phyloP scores from a whole-genome alignment of 2,113 vertebrate species.

The Cebidichthys violaceus region DNA sequence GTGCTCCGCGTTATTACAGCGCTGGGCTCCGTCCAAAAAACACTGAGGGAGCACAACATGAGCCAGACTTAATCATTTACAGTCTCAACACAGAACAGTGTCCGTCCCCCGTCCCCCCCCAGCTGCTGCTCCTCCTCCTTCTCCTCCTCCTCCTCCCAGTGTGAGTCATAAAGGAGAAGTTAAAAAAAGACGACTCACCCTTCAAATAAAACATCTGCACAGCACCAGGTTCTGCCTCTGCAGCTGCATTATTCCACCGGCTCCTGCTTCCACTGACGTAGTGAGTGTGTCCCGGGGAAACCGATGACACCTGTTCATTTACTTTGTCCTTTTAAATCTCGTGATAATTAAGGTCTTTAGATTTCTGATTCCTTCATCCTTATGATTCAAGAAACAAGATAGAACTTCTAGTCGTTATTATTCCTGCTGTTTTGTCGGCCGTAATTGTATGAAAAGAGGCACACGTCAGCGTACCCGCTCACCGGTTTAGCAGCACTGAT shows the following conservation, averaged over 20 bases:
- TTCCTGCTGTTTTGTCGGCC: too few species aligned
- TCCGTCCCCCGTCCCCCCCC: not conserved
- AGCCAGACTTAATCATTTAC: constrained; percentile 34
- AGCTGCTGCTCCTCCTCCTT: not conserved
- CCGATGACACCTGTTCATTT: not conserved
- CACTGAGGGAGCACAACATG: constrained; percentile 20
- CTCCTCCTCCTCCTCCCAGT: not conserved
- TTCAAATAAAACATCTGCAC: constrained; percentile 8
- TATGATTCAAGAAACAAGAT: not conserved
- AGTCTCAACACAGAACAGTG: constrained; percentile 23
- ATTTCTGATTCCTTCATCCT: not conserved
- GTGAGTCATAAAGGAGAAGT: constrained; percentile 20
- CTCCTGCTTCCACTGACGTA: not conserved
- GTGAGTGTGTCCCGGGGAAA: not conserved
- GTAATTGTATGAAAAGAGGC: too few species aligned
- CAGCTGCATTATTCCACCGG: constrained; percentile 4
- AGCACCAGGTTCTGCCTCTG: not conserved
- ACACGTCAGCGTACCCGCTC: not conserved
- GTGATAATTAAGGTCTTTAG: constrained; percentile 18
- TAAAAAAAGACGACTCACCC: not conserved
- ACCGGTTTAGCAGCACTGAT: not conserved
- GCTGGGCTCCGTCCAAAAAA: constrained; percentile 36
- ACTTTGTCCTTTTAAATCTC: constrained; percentile 15
- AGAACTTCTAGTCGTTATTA: not conserved
- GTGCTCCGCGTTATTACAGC: constrained; percentile 34